Conservation (phyloP, 2,113 vertebrate species). For the Austrofundulus limnaeus region DNA sequence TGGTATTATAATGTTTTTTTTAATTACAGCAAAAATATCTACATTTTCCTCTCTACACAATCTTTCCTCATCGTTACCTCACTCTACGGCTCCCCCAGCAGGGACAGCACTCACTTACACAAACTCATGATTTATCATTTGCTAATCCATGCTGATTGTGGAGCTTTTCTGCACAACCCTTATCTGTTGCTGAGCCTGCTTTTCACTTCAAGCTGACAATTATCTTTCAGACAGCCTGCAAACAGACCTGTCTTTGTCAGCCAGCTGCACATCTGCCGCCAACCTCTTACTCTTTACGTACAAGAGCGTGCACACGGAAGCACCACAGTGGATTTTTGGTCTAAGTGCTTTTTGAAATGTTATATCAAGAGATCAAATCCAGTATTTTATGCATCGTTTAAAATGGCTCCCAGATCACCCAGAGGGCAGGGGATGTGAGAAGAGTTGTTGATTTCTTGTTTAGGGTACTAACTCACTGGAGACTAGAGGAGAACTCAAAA, state of each 20-base stretch:
- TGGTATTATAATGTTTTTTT: conserved; percentile 69
- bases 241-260: conserved; percentile 65
- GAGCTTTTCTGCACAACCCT: conserved; percentile 71
- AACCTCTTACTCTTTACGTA: conserved; percentile 31
- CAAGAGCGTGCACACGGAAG: neutral
- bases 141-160: conserved; percentile 78
- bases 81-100: conserved; percentile 41
- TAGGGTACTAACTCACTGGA: too few species aligned
- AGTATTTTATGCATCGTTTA: neutral
- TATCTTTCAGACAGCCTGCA: conserved; percentile 61
- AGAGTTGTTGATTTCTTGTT: neutral
- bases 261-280: conserved; percentile 46
- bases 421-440: neutral
- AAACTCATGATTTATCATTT: conserved; percentile 76
- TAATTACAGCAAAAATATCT: conserved; percentile 69
- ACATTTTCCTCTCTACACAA: conserved; percentile 50
- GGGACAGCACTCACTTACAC: conserved; percentile 68
- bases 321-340: conserved; percentile 9
- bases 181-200: conserved; percentile 78
- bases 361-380: conserved; percentile 21
- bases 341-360: conserved; percentile 29
- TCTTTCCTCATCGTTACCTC: conserved; percentile 11
- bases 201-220: conserved; percentile 77
- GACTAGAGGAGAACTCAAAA: too few species aligned
- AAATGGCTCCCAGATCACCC: neutral